Conservation (phyloP, 2,797 vertebrate species). For the Huso huso region DNA sequence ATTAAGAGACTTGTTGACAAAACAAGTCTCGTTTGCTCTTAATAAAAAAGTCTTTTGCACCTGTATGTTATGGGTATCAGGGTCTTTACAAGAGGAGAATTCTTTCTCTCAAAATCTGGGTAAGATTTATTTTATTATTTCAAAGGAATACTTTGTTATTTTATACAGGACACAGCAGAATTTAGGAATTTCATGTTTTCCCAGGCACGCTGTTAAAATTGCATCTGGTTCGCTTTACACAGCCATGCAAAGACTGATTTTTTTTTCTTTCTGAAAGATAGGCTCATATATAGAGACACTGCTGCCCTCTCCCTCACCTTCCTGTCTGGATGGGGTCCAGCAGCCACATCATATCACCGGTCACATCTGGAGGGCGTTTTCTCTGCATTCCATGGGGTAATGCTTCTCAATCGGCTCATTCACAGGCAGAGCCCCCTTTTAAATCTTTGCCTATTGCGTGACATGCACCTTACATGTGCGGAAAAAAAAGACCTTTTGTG, state of each 20-base stretch:
- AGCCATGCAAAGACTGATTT: constrained; percentile 20
- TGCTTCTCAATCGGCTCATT: constrained; percentile 39
- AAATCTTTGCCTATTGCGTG: constrained; percentile 20
- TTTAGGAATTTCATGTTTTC: neutral
- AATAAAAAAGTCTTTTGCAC: too few species aligned
- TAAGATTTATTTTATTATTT: constrained; percentile 2
- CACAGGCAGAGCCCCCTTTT: constrained; percentile 25
- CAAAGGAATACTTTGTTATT: constrained; percentile 14
- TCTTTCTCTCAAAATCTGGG: neutral
- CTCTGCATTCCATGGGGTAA: constrained; percentile 37
- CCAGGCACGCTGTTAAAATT: constrained; percentile 22
- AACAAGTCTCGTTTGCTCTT: too few species aligned
- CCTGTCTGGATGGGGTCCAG: constrained; percentile 40
- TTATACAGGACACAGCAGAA: constrained; percentile 14
- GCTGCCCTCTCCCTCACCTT: constrained; percentile 38
- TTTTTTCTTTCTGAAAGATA: neutral
- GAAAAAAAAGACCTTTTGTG: constrained; percentile 24
- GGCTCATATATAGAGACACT: constrained; percentile 28
- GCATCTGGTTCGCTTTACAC: constrained; percentile 42
- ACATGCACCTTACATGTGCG: constrained; percentile 46
- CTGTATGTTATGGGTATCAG: too few species aligned
- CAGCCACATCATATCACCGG: constrained; percentile 30
- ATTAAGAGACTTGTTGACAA: too few species aligned
- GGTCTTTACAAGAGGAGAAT: too few species aligned
- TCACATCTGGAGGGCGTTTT: constrained; percentile 57